Base-by-base conservation (phyloP, 2,888 invertebrate genomes). In the Drosophila incognita region DNA sequence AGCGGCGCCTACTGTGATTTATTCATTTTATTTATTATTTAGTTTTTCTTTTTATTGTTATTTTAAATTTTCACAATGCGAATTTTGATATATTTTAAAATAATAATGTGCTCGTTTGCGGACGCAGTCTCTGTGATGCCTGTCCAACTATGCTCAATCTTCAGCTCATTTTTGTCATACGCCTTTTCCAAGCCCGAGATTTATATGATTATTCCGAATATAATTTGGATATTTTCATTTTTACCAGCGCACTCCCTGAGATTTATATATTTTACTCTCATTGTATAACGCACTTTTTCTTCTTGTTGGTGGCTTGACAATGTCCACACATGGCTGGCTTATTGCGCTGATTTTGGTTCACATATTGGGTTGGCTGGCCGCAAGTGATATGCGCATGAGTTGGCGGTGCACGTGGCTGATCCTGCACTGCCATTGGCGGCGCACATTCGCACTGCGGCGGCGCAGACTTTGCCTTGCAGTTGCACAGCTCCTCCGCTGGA, bases 211-310 rank as follows among this genome's bases (percentile, higher is more conserved):
- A 31, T 24, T 4, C 15, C 21, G 3, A 13, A 15, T 7, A 24
- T 24, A 24, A 8, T 24, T 24, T 42, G 11, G 6, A 21, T 21
- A 42, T 42, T 21, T 42, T 21, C 11, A 21, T 1, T 15, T 46
- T 24, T 24, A 4, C 24, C 13, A 15, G 8, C 24, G 4, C 24
- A 24, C 4, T 24, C 21, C 24, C 4, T 15, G 24, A 24, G 46
- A 24, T 46, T 7, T 15, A 15, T 21, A 7, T 24, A 15, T 46
- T 24, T 24, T 24, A 15, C 46, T 46, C 4, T 24, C 27, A 87
- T 59, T 87, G 88, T 35, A 83, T 85, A 27, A 49, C 15, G 49
- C 83, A 89, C 33, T 74, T 84, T 38, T 87, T 89, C 15, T 66
- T 72, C 18, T 36, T 27, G 13, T 60, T 3, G 31, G 36, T 27